Evolutionary conservation across 2,888 invertebrate genomes (phyloP).

Genomic region (Lysandra coridon): DNA sequence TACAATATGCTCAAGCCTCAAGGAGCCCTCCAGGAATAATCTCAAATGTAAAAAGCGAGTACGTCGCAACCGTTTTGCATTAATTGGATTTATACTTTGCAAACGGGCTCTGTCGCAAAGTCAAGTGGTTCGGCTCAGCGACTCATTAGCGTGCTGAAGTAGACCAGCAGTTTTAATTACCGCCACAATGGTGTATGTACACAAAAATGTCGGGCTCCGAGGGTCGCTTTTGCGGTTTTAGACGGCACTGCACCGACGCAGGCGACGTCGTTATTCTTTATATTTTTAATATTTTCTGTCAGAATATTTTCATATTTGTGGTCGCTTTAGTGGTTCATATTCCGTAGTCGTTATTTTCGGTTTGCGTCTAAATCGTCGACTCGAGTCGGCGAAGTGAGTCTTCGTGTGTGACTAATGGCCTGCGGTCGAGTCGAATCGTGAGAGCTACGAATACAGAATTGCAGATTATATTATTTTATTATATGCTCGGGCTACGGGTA

Average conservation of each 20-base stretch:
- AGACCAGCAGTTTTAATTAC: constrained; percentile 65
- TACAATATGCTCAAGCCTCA: constrained; percentile 15
- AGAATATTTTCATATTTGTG: background rate
- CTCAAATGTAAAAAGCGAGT: constrained; percentile 16
- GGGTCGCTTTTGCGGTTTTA: constrained; percentile 28
- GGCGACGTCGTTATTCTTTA: background rate
- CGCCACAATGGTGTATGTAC: constrained; percentile 43
- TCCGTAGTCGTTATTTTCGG: constrained; percentile 35
- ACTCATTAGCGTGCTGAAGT: constrained; percentile 66
- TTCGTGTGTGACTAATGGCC: constrained; percentile 59
- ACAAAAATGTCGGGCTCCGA: constrained; percentile 34
- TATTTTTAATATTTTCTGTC: background rate
- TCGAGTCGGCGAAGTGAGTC: constrained; percentile 40
- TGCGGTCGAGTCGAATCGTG: constrained; percentile 54
- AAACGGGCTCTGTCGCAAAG: constrained; percentile 52
- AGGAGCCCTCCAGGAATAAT: constrained; percentile 36
- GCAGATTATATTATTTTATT: constrained; percentile 47
- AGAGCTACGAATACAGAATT: constrained; percentile 54
- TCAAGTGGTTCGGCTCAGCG: constrained; percentile 49
- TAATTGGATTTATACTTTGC: constrained; percentile 62
- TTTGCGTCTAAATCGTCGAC: constrained; percentile 32
- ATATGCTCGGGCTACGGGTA: constrained; percentile 35
- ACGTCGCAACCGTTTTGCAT: constrained; percentile 52
- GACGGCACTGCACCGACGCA: background rate
- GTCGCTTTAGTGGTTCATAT: background rate